Evolutionary conservation across 2,797 vertebrate genomes (phyloP).

Genomic region (Pogonophryne albipinna): DNA sequence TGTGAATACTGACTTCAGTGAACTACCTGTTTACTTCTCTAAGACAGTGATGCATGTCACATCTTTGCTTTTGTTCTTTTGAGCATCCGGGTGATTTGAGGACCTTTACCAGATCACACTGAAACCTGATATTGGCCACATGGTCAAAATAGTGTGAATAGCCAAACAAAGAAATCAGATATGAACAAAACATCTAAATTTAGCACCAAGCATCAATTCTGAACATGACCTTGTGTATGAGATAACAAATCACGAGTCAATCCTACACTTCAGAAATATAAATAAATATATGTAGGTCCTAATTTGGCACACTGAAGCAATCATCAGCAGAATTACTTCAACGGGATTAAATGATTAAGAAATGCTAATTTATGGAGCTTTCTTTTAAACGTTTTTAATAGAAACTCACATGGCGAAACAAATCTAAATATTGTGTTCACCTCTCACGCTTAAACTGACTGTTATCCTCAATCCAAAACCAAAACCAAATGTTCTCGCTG

Average conservation of each 20-base stretch:
- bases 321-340: not conserved
- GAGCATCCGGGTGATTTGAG: too few species aligned
- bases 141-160: too few species aligned
- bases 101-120: too few species aligned
- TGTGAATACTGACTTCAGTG: too few species aligned
- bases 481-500: conserved; percentile 13
- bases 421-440: conserved; percentile 3
- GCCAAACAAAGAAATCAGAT: too few species aligned
- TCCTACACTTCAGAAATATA: too few species aligned
- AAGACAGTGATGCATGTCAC: too few species aligned
- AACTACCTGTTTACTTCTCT: too few species aligned
- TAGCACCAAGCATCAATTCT: too few species aligned
- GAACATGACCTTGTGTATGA: not conserved
- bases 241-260: not conserved
- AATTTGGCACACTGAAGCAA: not conserved
- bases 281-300: not conserved
- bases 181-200: too few species aligned
- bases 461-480: conserved; percentile 4
- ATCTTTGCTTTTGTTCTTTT: too few species aligned
- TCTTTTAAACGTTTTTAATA: not conserved
- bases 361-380: not conserved
- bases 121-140: too few species aligned
- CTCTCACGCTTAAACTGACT: conserved; percentile 3
- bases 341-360: not conserved
- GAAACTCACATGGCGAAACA: not conserved